Percentiles rank a stretch among this genome's conserved stretches.
Evolutionary conservation across 2,113 vertebrate species (phyloP).

Genomic region (Eleginops maclovinus): DNA sequence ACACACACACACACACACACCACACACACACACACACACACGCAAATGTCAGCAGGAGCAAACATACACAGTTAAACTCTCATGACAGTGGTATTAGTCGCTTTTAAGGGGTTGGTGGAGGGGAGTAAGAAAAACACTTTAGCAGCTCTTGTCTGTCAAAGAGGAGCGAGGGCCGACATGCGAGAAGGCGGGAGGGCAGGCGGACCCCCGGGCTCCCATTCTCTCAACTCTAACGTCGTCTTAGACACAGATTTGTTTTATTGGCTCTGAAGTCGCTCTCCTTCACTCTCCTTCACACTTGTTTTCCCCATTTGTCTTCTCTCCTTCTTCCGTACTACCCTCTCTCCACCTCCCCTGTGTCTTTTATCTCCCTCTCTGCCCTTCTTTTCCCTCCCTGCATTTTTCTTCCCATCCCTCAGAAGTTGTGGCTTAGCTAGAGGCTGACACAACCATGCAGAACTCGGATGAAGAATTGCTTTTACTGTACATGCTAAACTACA

Average conservation of each 20-base stretch:
- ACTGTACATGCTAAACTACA: constrained; percentile 76
- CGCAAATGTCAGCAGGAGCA: constrained; percentile 39
- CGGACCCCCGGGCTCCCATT: constrained; percentile 52
- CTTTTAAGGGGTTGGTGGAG: constrained; percentile 62
- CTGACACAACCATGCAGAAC: constrained; percentile 70
- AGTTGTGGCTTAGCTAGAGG: constrained; percentile 73
- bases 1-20: not conserved
- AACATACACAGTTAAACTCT: constrained; percentile 58
- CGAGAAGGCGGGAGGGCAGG: constrained; percentile 37
- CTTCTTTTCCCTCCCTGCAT: constrained; percentile 29
- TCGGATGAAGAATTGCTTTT: constrained; percentile 72
- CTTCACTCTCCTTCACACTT: constrained; percentile 76
- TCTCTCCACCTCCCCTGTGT: constrained; percentile 11
- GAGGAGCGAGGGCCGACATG: constrained; percentile 45
- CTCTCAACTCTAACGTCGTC: constrained; percentile 49
- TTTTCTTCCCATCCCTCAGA: constrained; percentile 65
- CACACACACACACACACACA: not conserved
- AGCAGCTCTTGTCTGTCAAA: constrained; percentile 63
- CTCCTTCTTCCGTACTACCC: constrained; percentile 11
- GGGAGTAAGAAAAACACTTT: constrained; percentile 68
- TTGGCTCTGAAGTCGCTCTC: constrained; percentile 74
- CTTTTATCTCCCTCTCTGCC: constrained; percentile 48
- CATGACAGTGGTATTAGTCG: constrained; percentile 69
- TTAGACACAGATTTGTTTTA: constrained; percentile 73
- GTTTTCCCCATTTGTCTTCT: constrained; percentile 71